Evolutionary conservation across 64 coral and sea anemone genomes (phyloP).

Genomic region (Actinia tenebrosa): DNA sequence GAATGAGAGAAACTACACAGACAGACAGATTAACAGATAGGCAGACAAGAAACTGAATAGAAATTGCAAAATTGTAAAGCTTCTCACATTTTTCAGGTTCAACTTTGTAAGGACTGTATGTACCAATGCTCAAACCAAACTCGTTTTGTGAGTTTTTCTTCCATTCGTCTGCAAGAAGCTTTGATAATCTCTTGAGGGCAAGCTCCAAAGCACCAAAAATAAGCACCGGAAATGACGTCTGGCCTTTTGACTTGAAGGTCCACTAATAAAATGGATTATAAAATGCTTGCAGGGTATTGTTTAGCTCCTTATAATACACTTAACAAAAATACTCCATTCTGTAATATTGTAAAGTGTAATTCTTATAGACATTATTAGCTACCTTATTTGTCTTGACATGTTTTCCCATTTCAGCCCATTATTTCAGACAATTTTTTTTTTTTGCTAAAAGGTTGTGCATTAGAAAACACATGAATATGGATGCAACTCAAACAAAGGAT

Average conservation of each 20-base stretch:
- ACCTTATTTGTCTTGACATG: no score
- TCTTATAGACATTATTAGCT: no score
- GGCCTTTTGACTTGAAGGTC: constrained; percentile 41
- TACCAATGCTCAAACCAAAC: constrained; percentile 44
- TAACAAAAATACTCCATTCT: no score
- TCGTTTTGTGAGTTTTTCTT: neutral
- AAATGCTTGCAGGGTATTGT: neutral
- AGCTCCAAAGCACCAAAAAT: constrained; percentile 55
- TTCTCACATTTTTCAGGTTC: constrained; percentile 65
- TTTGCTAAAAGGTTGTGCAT: no score
- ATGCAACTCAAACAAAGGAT: no score
- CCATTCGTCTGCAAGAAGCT: constrained; percentile 30
- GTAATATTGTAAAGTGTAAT: no score
- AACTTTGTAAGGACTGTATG: constrained; percentile 70
- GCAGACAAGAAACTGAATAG: neutral
- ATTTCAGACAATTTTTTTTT: no score
- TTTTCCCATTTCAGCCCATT: no score
- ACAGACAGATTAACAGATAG: neutral
- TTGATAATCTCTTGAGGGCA: constrained; percentile 53
- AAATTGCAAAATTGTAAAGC: neutral
- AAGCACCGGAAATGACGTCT: constrained; percentile 34
- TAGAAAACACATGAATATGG: no score
- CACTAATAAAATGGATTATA: constrained; percentile 44
- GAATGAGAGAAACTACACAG: neutral
- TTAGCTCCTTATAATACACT: neutral